Evolutionary conservation across 2,888 invertebrate species (phyloP), one percentile per base, ranked within the genome.

Genomic region (Melanotus villosus): DNA sequence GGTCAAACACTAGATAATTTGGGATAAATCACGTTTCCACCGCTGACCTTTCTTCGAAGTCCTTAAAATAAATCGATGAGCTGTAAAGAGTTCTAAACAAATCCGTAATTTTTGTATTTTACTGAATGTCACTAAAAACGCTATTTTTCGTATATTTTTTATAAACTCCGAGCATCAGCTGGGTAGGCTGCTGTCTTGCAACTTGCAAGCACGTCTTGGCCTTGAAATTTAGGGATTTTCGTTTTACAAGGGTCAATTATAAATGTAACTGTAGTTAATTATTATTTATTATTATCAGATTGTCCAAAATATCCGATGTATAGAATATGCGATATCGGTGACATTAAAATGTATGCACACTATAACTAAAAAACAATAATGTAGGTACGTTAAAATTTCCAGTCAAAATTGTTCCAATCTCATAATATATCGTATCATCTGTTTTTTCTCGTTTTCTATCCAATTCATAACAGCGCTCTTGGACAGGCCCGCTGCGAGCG

Each of bases 1-100:
- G 65, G 65, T 66, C 56, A 64, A 43, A 50, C 70, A 65, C 62
- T 68, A 50, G 16, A 59, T 54, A 67, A 67, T 67, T 67, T 67
- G 34, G 54, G 34, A 45, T 45, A 62, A 66, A 62, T 60, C 34
- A 56, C 59, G 43, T 56, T 26, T 58, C 50, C 41, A 56, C 34
- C 9, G 23, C 45, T 56, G 50, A 65, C 58, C 38, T 65, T 58
- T 50, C 47, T 34, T 16, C 34, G 47, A 54, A 30, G 45, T 58
- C 50, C 26, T 58, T 47, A 47, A 18, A 58, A 65, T 34, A 21
- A 36, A 21, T 65, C 36, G 38, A 38, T 65, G 12, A 58, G 6
- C 14, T 18, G 45, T 30, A 32, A 34, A 5, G 19, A n/a, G 12
- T 18, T 21, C 10, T 36, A 4, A 9, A 56, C 19, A 26, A 3